Evolutionary conservation across 2,888 invertebrate genomes (phyloP).

Genomic region (Eudasyphora cyanicolor): DNA sequence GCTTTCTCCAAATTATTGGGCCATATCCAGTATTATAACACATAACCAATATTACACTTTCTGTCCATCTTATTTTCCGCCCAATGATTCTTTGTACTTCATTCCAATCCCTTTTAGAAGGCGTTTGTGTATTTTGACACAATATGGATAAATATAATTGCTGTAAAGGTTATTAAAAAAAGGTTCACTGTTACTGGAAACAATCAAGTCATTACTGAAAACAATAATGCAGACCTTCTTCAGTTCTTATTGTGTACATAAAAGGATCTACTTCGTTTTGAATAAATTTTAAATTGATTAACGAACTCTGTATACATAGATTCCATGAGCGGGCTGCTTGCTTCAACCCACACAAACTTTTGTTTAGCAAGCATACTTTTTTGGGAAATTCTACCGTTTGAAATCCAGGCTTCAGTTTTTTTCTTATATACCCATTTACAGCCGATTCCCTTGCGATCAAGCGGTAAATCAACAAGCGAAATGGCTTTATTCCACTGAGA

Average conservation of each 20-base stretch:
- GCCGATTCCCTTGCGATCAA: conserved; percentile 2
- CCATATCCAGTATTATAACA: too few species aligned
- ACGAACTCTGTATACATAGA: conserved; percentile 21
- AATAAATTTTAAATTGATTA: conserved; percentile 20
- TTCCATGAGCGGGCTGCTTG: too few species aligned
- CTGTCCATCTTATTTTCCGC: too few species aligned
- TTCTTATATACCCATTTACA: conserved; percentile 35
- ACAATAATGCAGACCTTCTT: not conserved
- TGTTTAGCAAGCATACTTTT: not conserved
- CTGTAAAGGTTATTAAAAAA: conserved; percentile 13
- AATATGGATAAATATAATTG: too few species aligned
- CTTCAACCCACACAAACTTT: too few species aligned
- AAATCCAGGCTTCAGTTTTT: conserved; percentile 10
- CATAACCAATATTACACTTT: too few species aligned
- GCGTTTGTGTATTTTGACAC: too few species aligned
- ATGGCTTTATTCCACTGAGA: conserved; percentile 20
- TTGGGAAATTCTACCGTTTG: not conserved
- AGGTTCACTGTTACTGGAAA: not conserved
- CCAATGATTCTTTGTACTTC: too few species aligned
- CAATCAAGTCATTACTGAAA: conserved; percentile 29
- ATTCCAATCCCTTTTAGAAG: too few species aligned
- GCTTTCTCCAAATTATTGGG: too few species aligned
- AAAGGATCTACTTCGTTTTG: conserved; percentile 24
- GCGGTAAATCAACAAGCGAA: conserved; percentile 12
- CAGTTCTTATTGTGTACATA: conserved; percentile 4